These are phyloP conservation scores for Opisthocomus hoazin DNA, from an alignment of 2,113 vertebrate genomes.

Conservation along the genomic window DNA sequence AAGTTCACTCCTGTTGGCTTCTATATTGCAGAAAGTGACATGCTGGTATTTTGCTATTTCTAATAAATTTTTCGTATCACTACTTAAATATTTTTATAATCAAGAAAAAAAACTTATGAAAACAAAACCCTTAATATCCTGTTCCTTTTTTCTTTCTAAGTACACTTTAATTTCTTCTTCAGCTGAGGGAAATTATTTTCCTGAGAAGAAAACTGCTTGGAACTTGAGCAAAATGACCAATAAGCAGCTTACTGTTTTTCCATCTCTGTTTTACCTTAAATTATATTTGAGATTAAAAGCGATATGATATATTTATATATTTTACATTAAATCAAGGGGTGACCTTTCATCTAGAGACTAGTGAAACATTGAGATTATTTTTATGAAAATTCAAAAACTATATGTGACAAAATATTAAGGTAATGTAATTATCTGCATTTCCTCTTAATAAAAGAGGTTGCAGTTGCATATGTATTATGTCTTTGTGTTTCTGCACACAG, in stretches of 20 bases:
- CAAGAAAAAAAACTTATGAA: neutral
- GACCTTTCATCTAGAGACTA: neutral
- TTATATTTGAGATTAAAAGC: slow-evolving; percentile 22
- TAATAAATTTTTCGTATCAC: neutral
- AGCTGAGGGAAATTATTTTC: slow-evolving; percentile 36
- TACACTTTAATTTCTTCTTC: slow-evolving; percentile 34
- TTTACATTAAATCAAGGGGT: neutral
- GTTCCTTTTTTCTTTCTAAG: slow-evolving; percentile 20
- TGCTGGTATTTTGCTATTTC: neutral
- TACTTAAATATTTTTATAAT: neutral
- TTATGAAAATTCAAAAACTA: neutral
- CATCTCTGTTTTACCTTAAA: neutral
- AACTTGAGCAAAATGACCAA: slow-evolving; percentile 38
- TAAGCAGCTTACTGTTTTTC: neutral
- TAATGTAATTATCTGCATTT: neutral
- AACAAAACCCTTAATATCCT: neutral
- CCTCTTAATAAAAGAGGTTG: neutral
- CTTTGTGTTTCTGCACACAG: neutral
- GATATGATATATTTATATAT: neutral
- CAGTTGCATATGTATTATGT: neutral
- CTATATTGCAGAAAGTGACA: neutral
- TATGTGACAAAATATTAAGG: neutral
- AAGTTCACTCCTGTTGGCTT: neutral
- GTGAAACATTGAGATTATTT: neutral
- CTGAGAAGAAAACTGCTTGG: slow-evolving; percentile 45